Evolutionary conservation across 2,888 invertebrate species (phyloP).

Genomic region (Odontocerum albicorne): DNA sequence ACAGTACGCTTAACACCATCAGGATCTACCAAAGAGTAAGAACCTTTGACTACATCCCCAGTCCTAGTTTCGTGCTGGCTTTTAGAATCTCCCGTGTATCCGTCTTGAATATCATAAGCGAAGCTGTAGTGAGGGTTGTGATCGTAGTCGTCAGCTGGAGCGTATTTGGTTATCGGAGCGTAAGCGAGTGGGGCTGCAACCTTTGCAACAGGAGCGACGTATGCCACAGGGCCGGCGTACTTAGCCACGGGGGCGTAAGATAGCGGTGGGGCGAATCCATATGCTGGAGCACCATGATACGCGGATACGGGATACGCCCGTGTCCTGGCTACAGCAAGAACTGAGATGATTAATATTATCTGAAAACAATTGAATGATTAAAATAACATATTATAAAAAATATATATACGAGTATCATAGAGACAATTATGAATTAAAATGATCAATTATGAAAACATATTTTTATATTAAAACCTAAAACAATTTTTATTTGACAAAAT

Average conservation of each 20-base stretch:
- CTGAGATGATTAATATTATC: constrained; percentile 47
- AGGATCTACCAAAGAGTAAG: constrained; percentile 64
- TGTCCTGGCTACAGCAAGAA: constrained; percentile 46
- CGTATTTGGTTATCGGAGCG: constrained; percentile 39
- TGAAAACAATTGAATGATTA: no score
- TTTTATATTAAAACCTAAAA: no score
- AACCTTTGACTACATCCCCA: constrained; percentile 67
- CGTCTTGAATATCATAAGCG: constrained; percentile 45
- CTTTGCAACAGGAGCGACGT: constrained; percentile 40
- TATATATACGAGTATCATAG: no score
- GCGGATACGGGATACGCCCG: constrained; percentile 45
- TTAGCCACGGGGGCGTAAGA: constrained; percentile 37
- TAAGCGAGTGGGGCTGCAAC: constrained; percentile 44
- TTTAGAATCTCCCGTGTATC: constrained; percentile 50
- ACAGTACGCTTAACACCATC: constrained; percentile 61
- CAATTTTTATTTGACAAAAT: no score
- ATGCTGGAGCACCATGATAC: constrained; percentile 22
- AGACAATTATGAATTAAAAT: no score
- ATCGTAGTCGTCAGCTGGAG: constrained; percentile 27
- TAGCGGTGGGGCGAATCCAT: constrained; percentile 36
- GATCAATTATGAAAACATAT: no score
- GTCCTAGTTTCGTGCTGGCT: constrained; percentile 58
- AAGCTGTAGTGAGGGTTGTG: constrained; percentile 43
- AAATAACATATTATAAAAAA: no score
- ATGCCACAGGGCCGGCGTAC: constrained; percentile 42